Base-by-base conservation (phyloP, 2,888 invertebrate species). In the Allophyes oxyacanthae region DNA sequence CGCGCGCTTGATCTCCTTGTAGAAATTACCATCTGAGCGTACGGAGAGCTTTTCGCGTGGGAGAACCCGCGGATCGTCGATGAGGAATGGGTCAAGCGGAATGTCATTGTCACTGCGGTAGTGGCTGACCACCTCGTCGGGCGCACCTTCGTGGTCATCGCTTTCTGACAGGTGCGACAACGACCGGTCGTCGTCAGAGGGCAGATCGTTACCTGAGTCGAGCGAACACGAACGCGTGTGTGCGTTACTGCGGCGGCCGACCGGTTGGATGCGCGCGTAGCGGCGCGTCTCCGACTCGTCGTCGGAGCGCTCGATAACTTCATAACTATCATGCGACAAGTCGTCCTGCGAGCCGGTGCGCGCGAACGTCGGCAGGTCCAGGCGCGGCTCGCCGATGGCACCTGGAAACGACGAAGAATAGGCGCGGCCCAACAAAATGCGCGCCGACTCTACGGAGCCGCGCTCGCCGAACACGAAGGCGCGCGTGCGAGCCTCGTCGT, bases 331-430 rank as follows among this genome's bases (percentile, higher is more conserved):
- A 86, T 98, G 98, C 30, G 98, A 97, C 28, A 98, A 92, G 89
- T 98, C 98, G 84, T 98, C 98, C 85, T 97, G 97, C 8, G 97
- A 97, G 67, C 96, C 96, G 59, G 95, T 94, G 61, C 96, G 91
- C 74, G 95, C 95, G 70, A 95, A 95, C 57, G 95, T 92, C 11
- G 95, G 95, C 77, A 95, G 94, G 75, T 96, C 96, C 75, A 95
- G 94, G 28, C 96, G 95, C 81, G 95, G 95, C 82, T 95, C 96
- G 55, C 96, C 95, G 4, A 96, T 95, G 48, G 97, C 97, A 54
- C 98, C 98, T 15, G 98, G 98, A 87, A 97, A 98, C 85, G 97
- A 97, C 66, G 97, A 97, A 15, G 97, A 97, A 89, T 97, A 98
- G 5, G 97, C 96, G 85, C 97, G 97, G 46, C 96, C 95, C 64